Evolutionary conservation across 2,888 invertebrate species (phyloP).

Genomic region (Eristalinus sepulchralis): DNA sequence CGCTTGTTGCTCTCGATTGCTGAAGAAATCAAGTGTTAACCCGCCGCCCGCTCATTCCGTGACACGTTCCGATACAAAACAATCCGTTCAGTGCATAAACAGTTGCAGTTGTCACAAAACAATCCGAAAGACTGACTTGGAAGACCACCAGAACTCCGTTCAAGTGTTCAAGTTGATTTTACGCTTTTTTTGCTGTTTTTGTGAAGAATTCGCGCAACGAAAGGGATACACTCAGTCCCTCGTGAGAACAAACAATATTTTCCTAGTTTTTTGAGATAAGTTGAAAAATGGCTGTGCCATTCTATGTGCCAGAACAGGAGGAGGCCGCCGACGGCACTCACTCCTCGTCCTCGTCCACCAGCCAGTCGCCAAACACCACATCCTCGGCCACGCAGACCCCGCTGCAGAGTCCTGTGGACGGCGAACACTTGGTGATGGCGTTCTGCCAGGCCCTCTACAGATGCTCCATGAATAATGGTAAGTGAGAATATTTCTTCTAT

Average conservation of each 20-base stretch:
- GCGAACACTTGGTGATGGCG: constrained; percentile 79
- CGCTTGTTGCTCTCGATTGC: constrained; percentile 40
- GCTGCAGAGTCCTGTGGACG: constrained; percentile 75
- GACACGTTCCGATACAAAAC: not conserved
- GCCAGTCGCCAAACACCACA: constrained; percentile 79
- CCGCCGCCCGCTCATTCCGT: not conserved
- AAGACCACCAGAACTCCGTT: not conserved
- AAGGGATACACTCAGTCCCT: not conserved
- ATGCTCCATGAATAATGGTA: constrained; percentile 76
- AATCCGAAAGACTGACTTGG: not conserved
- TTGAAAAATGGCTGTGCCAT: constrained; percentile 80
- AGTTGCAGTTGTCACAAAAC: constrained; percentile 50
- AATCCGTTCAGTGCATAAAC: not conserved
- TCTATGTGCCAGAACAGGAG: constrained; percentile 80
- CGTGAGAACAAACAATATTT: not conserved
- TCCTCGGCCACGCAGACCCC: constrained; percentile 74
- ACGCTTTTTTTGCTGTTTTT: too few relatives aligned
- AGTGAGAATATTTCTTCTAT: constrained; percentile 68
- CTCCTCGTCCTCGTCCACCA: constrained; percentile 75
- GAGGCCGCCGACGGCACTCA: constrained; percentile 75
- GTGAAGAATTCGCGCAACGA: too few relatives aligned
- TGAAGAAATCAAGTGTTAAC: constrained; percentile 34
- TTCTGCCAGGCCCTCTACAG: constrained; percentile 79
- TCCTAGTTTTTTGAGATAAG: constrained; percentile 52
- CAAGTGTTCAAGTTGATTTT: too few relatives aligned